A percentile compares a stretch with the other conserved stretches of the same genome.
Conservation (phyloP, 2,113 vertebrate species). For the Phalacrocorax carbo region DNA sequence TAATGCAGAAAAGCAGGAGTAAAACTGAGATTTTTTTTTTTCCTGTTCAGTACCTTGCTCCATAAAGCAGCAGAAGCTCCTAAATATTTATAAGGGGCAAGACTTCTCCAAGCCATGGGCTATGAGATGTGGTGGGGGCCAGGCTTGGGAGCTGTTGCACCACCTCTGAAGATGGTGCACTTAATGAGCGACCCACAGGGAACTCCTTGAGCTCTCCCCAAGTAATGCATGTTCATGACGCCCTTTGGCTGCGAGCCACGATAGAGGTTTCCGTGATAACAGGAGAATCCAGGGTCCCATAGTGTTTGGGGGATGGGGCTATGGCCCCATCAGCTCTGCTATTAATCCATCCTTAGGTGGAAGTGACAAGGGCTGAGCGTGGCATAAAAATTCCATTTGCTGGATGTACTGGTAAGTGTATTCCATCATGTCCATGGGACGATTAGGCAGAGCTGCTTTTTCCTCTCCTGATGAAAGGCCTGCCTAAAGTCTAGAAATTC, state of each 20-base stretch:
- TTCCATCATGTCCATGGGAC: not conserved
- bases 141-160: not conserved
- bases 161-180: fast-evolving
- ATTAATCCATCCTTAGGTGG: not conserved
- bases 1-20: not conserved
- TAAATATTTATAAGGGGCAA: not conserved
- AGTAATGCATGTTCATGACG: not conserved
- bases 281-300: not conserved
- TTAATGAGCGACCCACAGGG: fast-evolving
- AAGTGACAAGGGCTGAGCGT: not conserved
- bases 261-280: not conserved
- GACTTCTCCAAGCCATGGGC: fast-evolving
- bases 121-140: not conserved
- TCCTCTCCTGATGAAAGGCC: not conserved
- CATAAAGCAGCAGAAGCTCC: not conserved
- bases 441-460: not conserved
- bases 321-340: not conserved
- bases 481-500: not conserved
- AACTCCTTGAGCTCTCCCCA: not conserved
- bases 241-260: not conserved
- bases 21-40: not conserved
- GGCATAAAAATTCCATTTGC: conserved; percentile 37
- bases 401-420: not conserved
- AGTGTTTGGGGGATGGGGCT: fast-evolving
- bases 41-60: not conserved